These are phyloP conservation scores for Germaria angustata DNA, from an alignment of 2,888 invertebrate species.

Conservation along the genomic window DNA sequence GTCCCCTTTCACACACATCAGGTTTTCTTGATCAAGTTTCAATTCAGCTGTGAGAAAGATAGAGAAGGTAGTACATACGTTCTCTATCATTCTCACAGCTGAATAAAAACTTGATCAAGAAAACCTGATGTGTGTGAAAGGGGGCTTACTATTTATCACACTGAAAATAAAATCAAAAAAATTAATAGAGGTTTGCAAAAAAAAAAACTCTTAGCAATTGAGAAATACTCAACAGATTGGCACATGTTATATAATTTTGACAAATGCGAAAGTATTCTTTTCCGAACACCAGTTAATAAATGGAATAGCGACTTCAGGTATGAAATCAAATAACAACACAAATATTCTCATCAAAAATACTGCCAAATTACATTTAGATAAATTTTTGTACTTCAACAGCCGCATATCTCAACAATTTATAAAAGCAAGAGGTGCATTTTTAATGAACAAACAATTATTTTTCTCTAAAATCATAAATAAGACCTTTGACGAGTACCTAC, in stretches of 20 bases:
- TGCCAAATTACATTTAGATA: conserved; percentile 8
- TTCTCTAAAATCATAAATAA: not conserved
- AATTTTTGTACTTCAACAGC: conserved; percentile 13
- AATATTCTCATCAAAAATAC: not conserved
- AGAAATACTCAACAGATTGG: conserved; percentile 1
- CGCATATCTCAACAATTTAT: not conserved
- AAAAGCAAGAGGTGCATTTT: conserved; percentile 2
- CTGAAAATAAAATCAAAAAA: not conserved
- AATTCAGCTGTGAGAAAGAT: no score
- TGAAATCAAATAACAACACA: no score
- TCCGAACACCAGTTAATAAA: not conserved
- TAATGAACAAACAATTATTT: not conserved
- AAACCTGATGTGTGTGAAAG: no score
- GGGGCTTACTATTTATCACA: no score
- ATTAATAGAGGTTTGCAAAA: not conserved
- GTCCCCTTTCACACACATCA: no score
- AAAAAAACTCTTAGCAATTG: not conserved
- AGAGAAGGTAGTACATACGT: no score
- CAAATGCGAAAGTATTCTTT: conserved; percentile 9
- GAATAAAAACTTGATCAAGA: no score
- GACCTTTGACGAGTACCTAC: not conserved
- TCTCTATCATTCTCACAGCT: no score
- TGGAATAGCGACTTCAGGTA: not conserved
- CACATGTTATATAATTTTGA: not conserved
- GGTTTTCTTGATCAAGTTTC: no score